phyloP scores from a whole-genome alignment of 2,797 vertebrate genomes.

The Oceanodroma leucorhoa region DNA sequence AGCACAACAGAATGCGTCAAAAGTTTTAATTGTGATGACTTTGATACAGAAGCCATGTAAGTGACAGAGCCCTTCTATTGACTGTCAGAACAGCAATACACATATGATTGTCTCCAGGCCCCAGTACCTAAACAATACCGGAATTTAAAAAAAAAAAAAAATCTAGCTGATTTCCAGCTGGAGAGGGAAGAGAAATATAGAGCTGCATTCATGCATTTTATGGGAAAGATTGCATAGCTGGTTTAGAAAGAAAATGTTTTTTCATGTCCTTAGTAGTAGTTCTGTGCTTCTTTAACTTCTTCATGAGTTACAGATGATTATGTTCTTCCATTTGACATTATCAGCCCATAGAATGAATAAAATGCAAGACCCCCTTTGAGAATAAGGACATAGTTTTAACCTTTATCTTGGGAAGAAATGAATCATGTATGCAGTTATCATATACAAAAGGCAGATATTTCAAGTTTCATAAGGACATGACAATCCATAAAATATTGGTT shows the following conservation, averaged over 20 bases:
- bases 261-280: conserved; percentile 50
- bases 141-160: background rate
- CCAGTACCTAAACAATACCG: conserved; percentile 72
- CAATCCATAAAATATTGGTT: background rate
- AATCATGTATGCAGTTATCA: background rate
- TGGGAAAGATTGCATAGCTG: conserved; percentile 84
- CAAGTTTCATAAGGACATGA: conserved; percentile 50
- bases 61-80: conserved; percentile 82
- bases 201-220: conserved; percentile 76
- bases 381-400: background rate
- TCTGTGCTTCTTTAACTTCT: conserved; percentile 64
- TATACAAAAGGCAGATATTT: conserved; percentile 44
- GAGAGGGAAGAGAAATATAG: conserved; percentile 27
- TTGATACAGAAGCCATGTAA: conserved; percentile 69
- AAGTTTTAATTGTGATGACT: conserved; percentile 58
- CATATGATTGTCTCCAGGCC: conserved; percentile 77
- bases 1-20: conserved; percentile 61
- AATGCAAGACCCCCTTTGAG: background rate
- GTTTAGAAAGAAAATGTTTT: conserved; percentile 71
- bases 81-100: conserved; percentile 76
- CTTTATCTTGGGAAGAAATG: background rate
- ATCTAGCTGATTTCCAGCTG: conserved; percentile 55
- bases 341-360: background rate
- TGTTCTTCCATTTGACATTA: background rate
- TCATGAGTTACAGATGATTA: background rate